Base-by-base conservation (phyloP, 2,888 invertebrate species). In the Onchidella celtica region DNA sequence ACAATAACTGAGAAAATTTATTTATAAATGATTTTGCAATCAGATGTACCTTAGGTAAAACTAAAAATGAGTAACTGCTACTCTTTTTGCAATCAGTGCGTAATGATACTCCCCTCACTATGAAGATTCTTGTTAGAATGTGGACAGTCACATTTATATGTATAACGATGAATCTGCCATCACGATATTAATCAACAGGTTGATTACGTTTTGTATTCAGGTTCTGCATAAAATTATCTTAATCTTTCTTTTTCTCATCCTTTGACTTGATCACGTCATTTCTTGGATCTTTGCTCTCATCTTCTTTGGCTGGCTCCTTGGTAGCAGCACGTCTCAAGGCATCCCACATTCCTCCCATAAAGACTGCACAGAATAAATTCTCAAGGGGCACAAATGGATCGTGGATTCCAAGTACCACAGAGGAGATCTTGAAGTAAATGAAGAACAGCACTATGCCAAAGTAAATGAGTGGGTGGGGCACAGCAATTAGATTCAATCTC, bases 341-440 rank as follows among this genome's bases (percentile, higher is more conserved):
- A 94, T 99, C 99, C 97, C 98, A 99, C 93, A 99, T 97, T 78
- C 99, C 99, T 61, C 99, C 99, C 94, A 99, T 96, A 83, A 93
- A 93, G 40, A 93, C 94, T 32, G 99, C 98, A 93, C 98, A 99
- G 94, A 97, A 96, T 81, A 99, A 95, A 94, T 99, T 99, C 95
- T 99, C 99, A 93, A 99, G 98, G 21, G 99, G 99, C 90, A 98
- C 96, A 94, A 99, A 99, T 59, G 99, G 99, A 95, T 99, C 99
- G 93, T 98, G 98, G 90, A 99, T 99, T 88, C 98, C 98, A 89
- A 99, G 95, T 81, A 99, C 94, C 90, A 99, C 96, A 11, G 99
- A 98, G 32, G 98, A 98, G 84, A 99, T 93, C 95, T 97, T 98
- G 94, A 98, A 98, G 94, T 98, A 98, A 72, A 98, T 97, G 93